A percentile compares a stretch with the other conserved stretches of the same genome.
These are phyloP conservation scores for Oryzaephilus surinamensis DNA, from an alignment of 1,140 invertebrate genomes.

Conservation along the genomic window DNA sequence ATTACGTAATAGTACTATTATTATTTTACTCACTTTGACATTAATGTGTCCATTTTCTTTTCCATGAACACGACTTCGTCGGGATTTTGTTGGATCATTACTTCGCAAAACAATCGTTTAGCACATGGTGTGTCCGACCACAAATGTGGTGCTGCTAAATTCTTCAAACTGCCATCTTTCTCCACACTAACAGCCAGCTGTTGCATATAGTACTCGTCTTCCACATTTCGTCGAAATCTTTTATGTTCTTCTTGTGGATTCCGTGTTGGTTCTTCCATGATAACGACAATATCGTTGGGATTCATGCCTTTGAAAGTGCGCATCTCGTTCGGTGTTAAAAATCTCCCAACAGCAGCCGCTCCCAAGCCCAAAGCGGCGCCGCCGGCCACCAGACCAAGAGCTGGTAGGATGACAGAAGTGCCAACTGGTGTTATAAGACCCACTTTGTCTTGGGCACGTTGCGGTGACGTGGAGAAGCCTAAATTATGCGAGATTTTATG, in stretches of 20 bases:
- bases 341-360: constrained; percentile 62
- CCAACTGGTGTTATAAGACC: constrained; percentile 42
- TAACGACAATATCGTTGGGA: constrained; percentile 25
- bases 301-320: constrained; percentile 39
- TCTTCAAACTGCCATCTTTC: constrained; percentile 42
- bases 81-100: constrained; percentile 50
- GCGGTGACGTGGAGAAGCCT: constrained; percentile 43
- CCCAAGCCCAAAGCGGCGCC: constrained; percentile 68
- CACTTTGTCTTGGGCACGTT: constrained; percentile 59
- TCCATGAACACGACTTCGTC: constrained; percentile 61
- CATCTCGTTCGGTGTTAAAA: constrained; percentile 49
- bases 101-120: constrained; percentile 63
- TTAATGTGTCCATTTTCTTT: constrained; percentile 60
- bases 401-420: constrained; percentile 55
- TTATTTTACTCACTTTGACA: constrained; percentile 60
- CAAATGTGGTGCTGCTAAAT: constrained; percentile 43
- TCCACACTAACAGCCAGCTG: constrained; percentile 34
- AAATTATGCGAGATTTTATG: constrained; percentile 67
- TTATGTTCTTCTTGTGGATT: constrained; percentile 12
- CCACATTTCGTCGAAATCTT: constrained; percentile 38
- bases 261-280: constrained; percentile 22
- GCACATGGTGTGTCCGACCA: constrained; percentile 65
- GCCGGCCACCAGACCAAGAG: constrained; percentile 62
- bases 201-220: constrained; percentile 35
- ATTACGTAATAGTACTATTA: no score